Evolutionary conservation across 2,113 vertebrate genomes (phyloP), one percentile per base, ranked within the genome.

Genomic region (Salvelinus namaycush): DNA sequence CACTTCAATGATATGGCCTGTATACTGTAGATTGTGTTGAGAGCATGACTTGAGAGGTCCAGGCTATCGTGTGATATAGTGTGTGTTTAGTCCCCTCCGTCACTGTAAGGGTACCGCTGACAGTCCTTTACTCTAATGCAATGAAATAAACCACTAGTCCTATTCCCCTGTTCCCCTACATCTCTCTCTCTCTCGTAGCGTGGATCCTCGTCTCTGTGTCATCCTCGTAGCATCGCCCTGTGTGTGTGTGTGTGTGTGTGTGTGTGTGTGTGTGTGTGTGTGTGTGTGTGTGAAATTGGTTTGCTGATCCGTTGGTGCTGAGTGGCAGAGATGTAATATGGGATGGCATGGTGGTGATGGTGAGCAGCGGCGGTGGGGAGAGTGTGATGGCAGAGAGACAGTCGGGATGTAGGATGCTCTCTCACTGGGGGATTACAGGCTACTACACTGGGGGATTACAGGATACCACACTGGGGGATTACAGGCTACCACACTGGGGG

Each of bases 241-340:
- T 44, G 39, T 44, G 31, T 34, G 79, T 89, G 90, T 94, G 92
- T 92, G 91, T 31, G 29, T 31, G 29, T 31, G 29, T 31, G 29
- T 31, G 29, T 31, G 29, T 31, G 29, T 31, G 29, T 31, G 29
- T 31, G 29, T 31, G 89, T 86, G 79, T 59, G 83, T 84, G 79
- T 89, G 90, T 93, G 92, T 92, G 91, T 27, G 27, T 27, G 27
- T 93, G 91, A 93, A 93, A 93, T 93, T 94, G 91, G 89, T 92
- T 93, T 90, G 91, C 88, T 92, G 91, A 93, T 93, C 83, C 84
- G 85, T 87, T 83, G 88, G 89, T 79, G 79, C 86, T 84, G 89
- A 93, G 87, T 88, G 86, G 85, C 90, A 91, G 85, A 91, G 89
- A 93, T 93, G 88, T 91, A 90, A 92, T 90, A 87, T 80, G 73